phyloP scores from a whole-genome alignment of 2,113 vertebrate genomes.

The Cynoglossus semilaevis region DNA sequence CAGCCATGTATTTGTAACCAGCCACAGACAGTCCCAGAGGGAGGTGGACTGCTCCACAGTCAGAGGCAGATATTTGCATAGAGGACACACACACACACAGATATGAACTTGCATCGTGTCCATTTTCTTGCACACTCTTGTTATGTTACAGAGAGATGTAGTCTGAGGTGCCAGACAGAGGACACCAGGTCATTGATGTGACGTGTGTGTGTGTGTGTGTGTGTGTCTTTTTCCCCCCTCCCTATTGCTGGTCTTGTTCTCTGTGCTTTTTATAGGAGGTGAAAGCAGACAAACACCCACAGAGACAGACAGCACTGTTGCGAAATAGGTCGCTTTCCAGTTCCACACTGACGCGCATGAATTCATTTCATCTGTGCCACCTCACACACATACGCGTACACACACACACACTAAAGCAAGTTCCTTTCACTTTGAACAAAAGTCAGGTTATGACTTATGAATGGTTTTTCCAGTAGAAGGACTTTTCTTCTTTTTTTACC shows the following conservation, averaged over 20 bases:
- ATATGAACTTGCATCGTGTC: background rate
- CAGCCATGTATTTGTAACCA: background rate
- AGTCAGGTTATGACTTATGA: background rate
- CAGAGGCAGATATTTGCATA: background rate
- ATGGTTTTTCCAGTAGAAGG: background rate
- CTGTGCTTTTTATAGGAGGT: conserved; percentile 62
- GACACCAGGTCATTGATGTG: too few relatives aligned
- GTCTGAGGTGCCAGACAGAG: too few relatives aligned
- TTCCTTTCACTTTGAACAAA: conserved; percentile 7
- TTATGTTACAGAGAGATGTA: background rate
- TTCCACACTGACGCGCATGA: conserved; percentile 33
- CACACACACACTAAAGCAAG: conserved; percentile 1
- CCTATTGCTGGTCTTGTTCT: conserved; percentile 18
- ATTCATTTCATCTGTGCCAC: conserved; percentile 21
- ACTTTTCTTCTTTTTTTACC: conserved; percentile 1
- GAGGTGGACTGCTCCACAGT: background rate
- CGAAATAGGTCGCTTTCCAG: conserved; percentile 52
- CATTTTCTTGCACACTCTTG: conserved; percentile 21
- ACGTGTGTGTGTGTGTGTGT: background rate
- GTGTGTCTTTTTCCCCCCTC: conserved; percentile 13
- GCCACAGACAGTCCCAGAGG: background rate
- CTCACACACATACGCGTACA: background rate
- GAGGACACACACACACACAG: too few relatives aligned
- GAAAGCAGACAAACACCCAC: conserved; percentile 71
- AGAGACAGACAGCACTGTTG: conserved; percentile 49